Conservation (phyloP, 2,888 invertebrate genomes). For the Sarcophaga variegata region DNA sequence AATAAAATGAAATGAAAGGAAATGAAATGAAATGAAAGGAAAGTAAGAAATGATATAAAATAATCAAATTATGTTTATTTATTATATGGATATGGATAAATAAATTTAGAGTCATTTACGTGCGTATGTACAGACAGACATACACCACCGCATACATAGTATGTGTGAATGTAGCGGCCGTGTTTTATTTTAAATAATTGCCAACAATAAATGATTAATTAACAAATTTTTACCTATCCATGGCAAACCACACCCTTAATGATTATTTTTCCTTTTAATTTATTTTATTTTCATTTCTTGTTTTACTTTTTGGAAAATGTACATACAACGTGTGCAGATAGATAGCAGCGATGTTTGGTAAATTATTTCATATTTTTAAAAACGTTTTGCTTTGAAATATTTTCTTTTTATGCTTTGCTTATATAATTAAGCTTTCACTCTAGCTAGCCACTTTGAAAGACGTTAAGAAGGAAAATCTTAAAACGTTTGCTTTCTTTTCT, state of each 20-base stretch:
- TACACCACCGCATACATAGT: too few species aligned
- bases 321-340: not conserved
- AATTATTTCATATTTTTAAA: too few species aligned
- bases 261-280: constrained; percentile 3
- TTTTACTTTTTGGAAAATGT: not conserved
- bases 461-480: too few species aligned
- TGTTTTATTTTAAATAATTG: constrained; percentile 25
- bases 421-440: too few species aligned
- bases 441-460: too few species aligned
- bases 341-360: too few species aligned
- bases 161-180: too few species aligned
- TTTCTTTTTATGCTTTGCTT: too few species aligned
- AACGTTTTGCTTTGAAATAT: too few species aligned
- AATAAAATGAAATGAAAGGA: not conserved
- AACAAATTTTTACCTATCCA: constrained; percentile 12
- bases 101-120: not conserved
- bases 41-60: not conserved
- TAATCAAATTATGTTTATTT: constrained; percentile 27
- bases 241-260: constrained; percentile 36
- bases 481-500: too few species aligned
- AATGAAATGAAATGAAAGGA: too few species aligned
- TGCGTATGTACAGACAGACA: not conserved
- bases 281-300: not conserved
- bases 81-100: too few species aligned
- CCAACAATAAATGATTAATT: constrained; percentile 34